Evolutionary conservation across 2,113 vertebrate species (phyloP).

Genomic region (Cheirogaleus medius): DNA sequence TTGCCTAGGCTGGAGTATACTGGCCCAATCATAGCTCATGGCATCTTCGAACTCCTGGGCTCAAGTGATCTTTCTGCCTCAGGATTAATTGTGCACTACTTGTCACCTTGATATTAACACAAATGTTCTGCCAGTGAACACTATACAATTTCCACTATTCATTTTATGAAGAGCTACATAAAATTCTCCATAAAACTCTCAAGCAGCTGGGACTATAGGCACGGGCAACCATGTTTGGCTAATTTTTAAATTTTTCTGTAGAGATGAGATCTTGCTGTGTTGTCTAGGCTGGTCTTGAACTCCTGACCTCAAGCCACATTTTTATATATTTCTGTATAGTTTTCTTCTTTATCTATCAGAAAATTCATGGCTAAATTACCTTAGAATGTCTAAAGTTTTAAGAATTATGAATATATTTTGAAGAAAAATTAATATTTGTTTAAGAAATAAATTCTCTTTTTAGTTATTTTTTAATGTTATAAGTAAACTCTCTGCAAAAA

Average conservation of each 20-base stretch:
- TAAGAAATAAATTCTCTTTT: conserved; percentile 29
- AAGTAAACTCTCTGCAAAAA: neutral
- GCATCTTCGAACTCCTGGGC: too few relatives aligned
- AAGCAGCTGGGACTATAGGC: too few relatives aligned
- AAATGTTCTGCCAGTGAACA: conserved; percentile 28
- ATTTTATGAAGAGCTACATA: conserved; percentile 51
- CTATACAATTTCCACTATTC: conserved; percentile 32
- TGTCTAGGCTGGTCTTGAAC: too few relatives aligned
- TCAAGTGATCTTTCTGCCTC: too few relatives aligned
- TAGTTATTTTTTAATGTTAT: neutral
- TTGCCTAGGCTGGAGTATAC: too few relatives aligned
- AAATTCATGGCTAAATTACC: neutral
- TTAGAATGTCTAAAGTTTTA: conserved; percentile 41
- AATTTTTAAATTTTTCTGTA: too few relatives aligned
- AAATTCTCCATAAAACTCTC: conserved; percentile 48
- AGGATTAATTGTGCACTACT: neutral
- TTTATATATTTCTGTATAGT: neutral
- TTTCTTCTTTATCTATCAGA: conserved; percentile 14
- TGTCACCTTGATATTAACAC: conserved; percentile 24
- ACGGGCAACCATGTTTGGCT: too few relatives aligned
- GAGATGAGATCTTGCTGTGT: too few relatives aligned
- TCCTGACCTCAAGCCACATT: neutral
- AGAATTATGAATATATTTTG: conserved; percentile 22
- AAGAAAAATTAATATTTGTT: conserved; percentile 36
- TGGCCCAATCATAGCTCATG: too few relatives aligned